Percentiles rank a stretch among this genome's conserved stretches.
phyloP scores from a whole-genome alignment of 2,888 invertebrate genomes.

The Andrena minutula region DNA sequence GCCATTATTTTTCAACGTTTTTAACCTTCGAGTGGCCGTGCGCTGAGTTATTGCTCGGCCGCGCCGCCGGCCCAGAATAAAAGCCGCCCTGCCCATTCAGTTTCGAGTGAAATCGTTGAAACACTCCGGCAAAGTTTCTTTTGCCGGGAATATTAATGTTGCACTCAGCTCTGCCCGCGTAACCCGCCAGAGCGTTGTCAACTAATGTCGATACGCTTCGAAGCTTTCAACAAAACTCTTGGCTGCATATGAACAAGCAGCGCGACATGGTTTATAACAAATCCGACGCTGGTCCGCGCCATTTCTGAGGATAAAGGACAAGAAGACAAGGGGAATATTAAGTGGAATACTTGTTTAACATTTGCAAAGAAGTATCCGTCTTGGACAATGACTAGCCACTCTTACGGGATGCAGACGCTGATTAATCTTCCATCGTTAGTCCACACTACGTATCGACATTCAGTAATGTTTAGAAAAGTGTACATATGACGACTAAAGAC shows the following conservation, averaged over 20 bases:
- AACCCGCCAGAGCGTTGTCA: constrained; percentile 20
- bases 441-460: too few species aligned
- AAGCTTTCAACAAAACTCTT: not conserved
- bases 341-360: too few species aligned
- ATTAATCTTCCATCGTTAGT: too few species aligned
- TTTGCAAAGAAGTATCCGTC: too few species aligned
- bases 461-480: too few species aligned
- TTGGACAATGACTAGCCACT: too few species aligned
- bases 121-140: constrained; percentile 38
- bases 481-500: too few species aligned
- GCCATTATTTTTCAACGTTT: constrained; percentile 65
- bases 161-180: constrained; percentile 30
- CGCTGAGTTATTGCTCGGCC: constrained; percentile 24
- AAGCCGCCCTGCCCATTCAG: constrained; percentile 16
- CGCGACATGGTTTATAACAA: not conserved
- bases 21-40: constrained; percentile 44
- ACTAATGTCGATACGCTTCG: constrained; percentile 16
- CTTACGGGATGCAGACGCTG: too few species aligned
- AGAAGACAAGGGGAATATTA: too few species aligned
- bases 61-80: constrained; percentile 33
- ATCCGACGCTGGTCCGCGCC: not conserved
- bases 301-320: too few species aligned
- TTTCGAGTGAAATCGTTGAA: constrained; percentile 33
- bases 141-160: constrained; percentile 49
- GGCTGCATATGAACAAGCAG: not conserved